phyloP scores from a whole-genome alignment of 2,797 vertebrate species.

The Sparidentex hasta region DNA sequence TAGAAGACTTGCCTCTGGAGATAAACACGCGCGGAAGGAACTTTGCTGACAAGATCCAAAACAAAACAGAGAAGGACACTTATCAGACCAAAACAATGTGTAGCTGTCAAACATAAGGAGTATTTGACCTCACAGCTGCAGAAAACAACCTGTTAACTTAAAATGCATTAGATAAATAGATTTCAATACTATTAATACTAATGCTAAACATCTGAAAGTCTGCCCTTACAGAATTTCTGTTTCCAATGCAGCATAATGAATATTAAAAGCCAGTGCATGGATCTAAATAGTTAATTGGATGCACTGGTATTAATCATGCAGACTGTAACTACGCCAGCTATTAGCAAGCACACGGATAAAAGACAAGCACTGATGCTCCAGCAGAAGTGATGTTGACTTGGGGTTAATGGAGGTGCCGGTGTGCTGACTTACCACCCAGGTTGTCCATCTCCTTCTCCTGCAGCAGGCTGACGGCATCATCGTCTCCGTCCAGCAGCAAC shows the following conservation, averaged over 20 bases:
- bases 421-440: constrained; percentile 89
- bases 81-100: constrained; percentile 42
- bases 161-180: background rate
- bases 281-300: constrained; percentile 9
- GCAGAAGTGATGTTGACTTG: constrained; percentile 22
- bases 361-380: constrained; percentile 4
- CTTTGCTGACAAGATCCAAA: constrained; percentile 79
- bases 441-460: constrained; percentile 98
- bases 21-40: constrained; percentile 87
- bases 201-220: constrained; percentile 2
- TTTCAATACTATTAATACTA: background rate
- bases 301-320: constrained; percentile 13
- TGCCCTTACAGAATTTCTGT: background rate
- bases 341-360: constrained; percentile 10
- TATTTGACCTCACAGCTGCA: constrained; percentile 17
- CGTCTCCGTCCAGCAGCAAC: constrained; percentile 94
- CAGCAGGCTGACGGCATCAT: constrained; percentile 94
- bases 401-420: constrained; percentile 40
- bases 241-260: background rate
- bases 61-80: constrained; percentile 59
- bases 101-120: constrained; percentile 40
- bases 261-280: background rate
- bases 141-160: background rate
- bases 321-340: constrained; percentile 8
- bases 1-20: constrained; percentile 89